These are phyloP conservation scores for Trimorus sp. DNA, from an alignment of 2,888 invertebrate species.

Conservation along the genomic window DNA sequence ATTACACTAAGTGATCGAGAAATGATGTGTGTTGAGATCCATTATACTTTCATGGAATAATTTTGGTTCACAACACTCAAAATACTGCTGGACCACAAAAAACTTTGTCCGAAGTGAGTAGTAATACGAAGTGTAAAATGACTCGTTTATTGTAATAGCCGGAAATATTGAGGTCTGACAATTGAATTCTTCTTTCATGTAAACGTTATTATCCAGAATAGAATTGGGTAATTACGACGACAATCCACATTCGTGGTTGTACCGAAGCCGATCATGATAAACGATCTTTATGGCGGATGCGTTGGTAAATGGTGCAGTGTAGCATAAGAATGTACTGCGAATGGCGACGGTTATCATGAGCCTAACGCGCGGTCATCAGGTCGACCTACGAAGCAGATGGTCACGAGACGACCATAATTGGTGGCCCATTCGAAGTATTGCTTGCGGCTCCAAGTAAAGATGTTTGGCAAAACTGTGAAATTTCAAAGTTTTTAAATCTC, in stretches of 20 bases:
- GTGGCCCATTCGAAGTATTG: constrained; percentile 64
- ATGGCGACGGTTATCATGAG: constrained; percentile 52
- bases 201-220: constrained; percentile 41
- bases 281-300: constrained; percentile 46
- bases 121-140: constrained; percentile 33
- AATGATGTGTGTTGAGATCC: constrained; percentile 24
- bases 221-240: constrained; percentile 64
- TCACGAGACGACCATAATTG: constrained; percentile 80
- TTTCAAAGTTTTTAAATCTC: constrained; percentile 46
- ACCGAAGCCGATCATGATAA: constrained; percentile 52
- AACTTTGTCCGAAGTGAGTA: constrained; percentile 19
- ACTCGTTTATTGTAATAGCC: constrained; percentile 42
- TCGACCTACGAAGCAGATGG: constrained; percentile 78
- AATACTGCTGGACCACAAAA: constrained; percentile 5
- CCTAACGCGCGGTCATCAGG: constrained; percentile 72
- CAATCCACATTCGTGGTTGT: constrained; percentile 65
- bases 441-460: constrained; percentile 48
- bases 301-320: constrained; percentile 48
- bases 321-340: constrained; percentile 46
- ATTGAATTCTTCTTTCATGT: constrained; percentile 44
- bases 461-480: constrained; percentile 41
- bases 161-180: constrained; percentile 53
- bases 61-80: constrained; percentile 2
- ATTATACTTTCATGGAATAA: constrained; percentile 6
- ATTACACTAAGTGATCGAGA: constrained; percentile 5